Conservation (phyloP, 2,797 vertebrate genomes). For the Momotus momota region DNA sequence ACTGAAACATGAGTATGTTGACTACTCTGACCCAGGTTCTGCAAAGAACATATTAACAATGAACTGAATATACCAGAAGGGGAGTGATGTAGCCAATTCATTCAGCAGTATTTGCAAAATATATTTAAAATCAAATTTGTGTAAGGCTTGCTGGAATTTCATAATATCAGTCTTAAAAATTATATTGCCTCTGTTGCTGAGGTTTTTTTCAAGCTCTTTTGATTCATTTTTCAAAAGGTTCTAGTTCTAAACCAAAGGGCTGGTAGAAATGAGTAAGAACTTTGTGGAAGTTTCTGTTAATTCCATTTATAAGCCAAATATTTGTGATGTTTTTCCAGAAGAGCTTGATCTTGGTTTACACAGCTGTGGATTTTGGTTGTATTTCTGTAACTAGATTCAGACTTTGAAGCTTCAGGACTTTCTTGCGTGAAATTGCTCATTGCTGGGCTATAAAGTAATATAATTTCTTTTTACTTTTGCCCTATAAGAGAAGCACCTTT, state of each 20-base stretch:
- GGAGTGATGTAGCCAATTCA: not conserved
- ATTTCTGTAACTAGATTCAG: not conserved
- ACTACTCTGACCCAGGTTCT: not conserved
- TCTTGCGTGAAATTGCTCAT: not conserved
- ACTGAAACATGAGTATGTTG: not conserved
- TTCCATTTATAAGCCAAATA: conserved; percentile 9
- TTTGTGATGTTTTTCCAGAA: conserved; percentile 8
- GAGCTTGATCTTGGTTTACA: not conserved
- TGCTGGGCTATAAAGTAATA: not conserved
- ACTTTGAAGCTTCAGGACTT: not conserved
- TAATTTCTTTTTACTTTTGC: not conserved
- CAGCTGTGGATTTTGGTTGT: not conserved
- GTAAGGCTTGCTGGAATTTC: not conserved
- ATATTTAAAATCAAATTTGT: not conserved
- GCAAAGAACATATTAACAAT: not conserved
- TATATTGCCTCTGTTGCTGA: not conserved
- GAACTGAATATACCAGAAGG: not conserved
- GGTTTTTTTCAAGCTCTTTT: not conserved
- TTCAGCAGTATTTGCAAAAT: not conserved
- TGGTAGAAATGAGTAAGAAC: not conserved
- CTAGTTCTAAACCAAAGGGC: not conserved
- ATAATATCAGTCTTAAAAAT: not conserved
- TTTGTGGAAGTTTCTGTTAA: not conserved
- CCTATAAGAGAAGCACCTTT: not conserved
- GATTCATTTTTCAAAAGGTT: not conserved